These are phyloP conservation scores for Mimas tiliae DNA, from an alignment of 2,888 invertebrate species.

Conservation along the genomic window DNA sequence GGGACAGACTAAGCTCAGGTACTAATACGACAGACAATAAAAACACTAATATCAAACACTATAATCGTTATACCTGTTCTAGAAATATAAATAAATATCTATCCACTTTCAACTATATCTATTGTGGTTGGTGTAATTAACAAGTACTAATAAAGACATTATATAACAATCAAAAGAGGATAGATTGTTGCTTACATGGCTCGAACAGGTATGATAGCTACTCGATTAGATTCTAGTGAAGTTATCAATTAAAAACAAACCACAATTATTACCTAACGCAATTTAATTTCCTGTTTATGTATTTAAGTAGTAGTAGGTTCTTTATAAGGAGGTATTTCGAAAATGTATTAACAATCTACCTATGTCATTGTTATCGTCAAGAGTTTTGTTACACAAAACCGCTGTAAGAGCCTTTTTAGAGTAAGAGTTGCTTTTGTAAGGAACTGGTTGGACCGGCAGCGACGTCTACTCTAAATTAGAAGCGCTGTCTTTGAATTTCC, in stretches of 20 bases:
- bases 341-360: constrained; percentile 10
- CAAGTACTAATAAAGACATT: no score
- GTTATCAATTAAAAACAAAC: no score
- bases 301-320: background rate
- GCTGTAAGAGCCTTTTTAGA: constrained; percentile 56
- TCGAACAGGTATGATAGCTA: background rate
- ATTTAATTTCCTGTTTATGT: constrained; percentile 5
- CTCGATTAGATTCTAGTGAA: background rate
- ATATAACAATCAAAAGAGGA: no score
- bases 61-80: no score
- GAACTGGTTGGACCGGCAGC: constrained; percentile 64
- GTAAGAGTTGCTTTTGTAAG: constrained; percentile 61
- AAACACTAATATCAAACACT: no score
- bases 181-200: no score
- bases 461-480: constrained; percentile 66
- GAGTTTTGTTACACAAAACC: constrained; percentile 31
- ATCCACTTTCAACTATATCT: no score
- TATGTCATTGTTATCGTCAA: constrained; percentile 25
- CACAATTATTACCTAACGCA: background rate
- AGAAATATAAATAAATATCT: no score
- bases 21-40: no score
- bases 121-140: no score
- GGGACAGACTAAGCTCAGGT: no score
- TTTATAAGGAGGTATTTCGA: constrained; percentile 11
- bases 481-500: constrained; percentile 63